A percentile compares a stretch with the other conserved stretches of the same genome.
Evolutionary conservation across 1,140 invertebrate species (phyloP).

Genomic region (Lasaia peninsularis): DNA sequence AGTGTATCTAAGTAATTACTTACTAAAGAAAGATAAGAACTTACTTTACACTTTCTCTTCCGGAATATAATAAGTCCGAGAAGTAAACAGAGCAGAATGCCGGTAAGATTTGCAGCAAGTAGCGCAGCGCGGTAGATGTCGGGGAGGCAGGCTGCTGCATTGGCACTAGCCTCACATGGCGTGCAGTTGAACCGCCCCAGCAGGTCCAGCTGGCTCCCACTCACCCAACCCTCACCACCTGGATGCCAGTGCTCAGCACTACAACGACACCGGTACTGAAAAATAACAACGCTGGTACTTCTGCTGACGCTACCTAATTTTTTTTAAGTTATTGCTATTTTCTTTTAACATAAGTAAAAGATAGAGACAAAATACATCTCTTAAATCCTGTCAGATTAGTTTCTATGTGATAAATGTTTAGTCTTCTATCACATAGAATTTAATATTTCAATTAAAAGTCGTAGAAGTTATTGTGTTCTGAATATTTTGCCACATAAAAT

Average conservation of each 20-base stretch:
- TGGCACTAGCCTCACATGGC: conserved; percentile 50
- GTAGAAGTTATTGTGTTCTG: too few species aligned
- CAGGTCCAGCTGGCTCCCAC: conserved; percentile 22
- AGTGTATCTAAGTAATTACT: not conserved
- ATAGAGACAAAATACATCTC: too few species aligned
- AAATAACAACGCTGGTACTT: not conserved
- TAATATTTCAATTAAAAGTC: too few species aligned
- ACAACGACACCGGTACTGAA: conserved; percentile 61
- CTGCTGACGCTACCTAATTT: too few species aligned
- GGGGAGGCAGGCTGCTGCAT: conserved; percentile 49
- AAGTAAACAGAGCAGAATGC: conserved; percentile 84
- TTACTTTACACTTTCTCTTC: conserved; percentile 87
- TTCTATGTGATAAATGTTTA: too few species aligned
- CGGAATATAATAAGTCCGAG: conserved; percentile 85
- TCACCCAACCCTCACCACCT: conserved; percentile 42
- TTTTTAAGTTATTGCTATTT: too few species aligned
- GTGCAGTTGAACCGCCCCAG: conserved; percentile 39
- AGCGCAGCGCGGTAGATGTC: conserved; percentile 82
- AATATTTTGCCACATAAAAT: too few species aligned
- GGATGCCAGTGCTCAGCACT: conserved; percentile 51
- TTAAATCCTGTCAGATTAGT: too few species aligned
- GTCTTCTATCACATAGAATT: too few species aligned
- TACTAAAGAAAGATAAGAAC: conserved; percentile 13
- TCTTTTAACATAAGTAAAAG: too few species aligned
- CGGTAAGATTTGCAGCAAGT: conserved; percentile 83